These are phyloP conservation scores for Drosophila prolongata DNA, from an alignment of 2,888 invertebrate genomes.

Conservation along the genomic window DNA sequence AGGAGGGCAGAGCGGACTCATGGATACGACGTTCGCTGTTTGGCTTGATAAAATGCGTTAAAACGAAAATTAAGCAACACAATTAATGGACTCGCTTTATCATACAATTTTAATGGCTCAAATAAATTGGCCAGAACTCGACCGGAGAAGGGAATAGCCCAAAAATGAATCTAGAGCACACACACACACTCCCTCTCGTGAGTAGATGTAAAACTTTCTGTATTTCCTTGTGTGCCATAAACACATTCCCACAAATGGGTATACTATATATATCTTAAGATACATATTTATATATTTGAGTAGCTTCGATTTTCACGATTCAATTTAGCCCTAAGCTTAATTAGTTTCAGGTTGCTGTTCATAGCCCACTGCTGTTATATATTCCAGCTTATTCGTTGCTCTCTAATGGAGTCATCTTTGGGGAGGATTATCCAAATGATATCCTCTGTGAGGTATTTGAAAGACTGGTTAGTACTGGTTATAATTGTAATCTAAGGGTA, in stretches of 20 bases:
- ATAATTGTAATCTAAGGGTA: too few species aligned
- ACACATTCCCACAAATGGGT: conserved; percentile 3
- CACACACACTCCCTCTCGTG: conserved; percentile 5
- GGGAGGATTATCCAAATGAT: conserved; percentile 15
- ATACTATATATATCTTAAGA: background rate
- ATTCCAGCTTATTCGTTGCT: background rate
- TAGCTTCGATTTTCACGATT: conserved; percentile 24
- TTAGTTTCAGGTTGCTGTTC: conserved; percentile 40
- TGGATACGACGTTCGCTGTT: conserved; percentile 38
- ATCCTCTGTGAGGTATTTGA: too few species aligned
- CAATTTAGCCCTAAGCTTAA: conserved; percentile 29
- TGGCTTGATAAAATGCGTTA: conserved; percentile 77
- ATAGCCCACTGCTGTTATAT: conserved; percentile 1
- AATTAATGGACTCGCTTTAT: conserved; percentile 77
- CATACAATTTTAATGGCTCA: conserved; percentile 80
- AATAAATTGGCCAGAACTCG: conserved; percentile 74
- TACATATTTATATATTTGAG: conserved; percentile 21
- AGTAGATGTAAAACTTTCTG: conserved; percentile 25
- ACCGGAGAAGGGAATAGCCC: conserved; percentile 42
- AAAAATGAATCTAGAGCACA: conserved; percentile 32
- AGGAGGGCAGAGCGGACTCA: conserved; percentile 11
- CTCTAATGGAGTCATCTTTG: conserved; percentile 9
- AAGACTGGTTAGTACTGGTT: too few species aligned
- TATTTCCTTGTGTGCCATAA: conserved; percentile 21
- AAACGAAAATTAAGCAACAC: conserved; percentile 81